These are phyloP conservation scores for Diplazon laetatorius DNA, from an alignment of 2,888 invertebrate genomes.

Conservation along the genomic window DNA sequence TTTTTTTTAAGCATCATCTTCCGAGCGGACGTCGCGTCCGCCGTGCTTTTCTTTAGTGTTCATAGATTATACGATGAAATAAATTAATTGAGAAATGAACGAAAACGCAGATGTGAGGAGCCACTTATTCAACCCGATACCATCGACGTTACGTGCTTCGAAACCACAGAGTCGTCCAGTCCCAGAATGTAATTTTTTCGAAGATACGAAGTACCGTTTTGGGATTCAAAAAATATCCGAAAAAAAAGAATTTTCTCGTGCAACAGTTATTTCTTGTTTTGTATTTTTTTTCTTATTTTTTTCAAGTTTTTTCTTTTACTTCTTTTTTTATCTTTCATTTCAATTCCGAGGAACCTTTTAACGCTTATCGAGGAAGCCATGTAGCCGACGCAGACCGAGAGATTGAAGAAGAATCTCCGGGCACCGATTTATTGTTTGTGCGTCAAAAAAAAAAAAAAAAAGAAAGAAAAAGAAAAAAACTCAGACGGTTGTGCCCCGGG, in stretches of 20 bases:
- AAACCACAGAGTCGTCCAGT: background rate
- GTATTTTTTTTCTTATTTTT: too few species aligned
- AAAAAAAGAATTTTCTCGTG: constrained; percentile 7
- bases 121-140: constrained; percentile 18
- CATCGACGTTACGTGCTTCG: background rate
- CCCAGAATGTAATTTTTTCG: constrained; percentile 7
- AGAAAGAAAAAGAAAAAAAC: too few species aligned
- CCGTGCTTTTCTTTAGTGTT: constrained; percentile 82
- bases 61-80: constrained; percentile 80
- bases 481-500: constrained; percentile 44
- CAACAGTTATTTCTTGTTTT: constrained; percentile 11
- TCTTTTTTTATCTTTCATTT: background rate
- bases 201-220: constrained; percentile 18
- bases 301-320: too few species aligned
- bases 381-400: constrained; percentile 1
- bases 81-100: constrained; percentile 77
- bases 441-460: too few species aligned
- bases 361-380: background rate
- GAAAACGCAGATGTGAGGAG: constrained; percentile 61
- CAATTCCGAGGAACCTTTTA: background rate
- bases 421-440: constrained; percentile 52
- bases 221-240: constrained; percentile 2
- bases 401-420: background rate
- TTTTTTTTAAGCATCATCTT: constrained; percentile 74
- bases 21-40: constrained; percentile 74